Base-by-base conservation (phyloP, 2,888 invertebrate species). In the Heteromyza rotundicornis region DNA sequence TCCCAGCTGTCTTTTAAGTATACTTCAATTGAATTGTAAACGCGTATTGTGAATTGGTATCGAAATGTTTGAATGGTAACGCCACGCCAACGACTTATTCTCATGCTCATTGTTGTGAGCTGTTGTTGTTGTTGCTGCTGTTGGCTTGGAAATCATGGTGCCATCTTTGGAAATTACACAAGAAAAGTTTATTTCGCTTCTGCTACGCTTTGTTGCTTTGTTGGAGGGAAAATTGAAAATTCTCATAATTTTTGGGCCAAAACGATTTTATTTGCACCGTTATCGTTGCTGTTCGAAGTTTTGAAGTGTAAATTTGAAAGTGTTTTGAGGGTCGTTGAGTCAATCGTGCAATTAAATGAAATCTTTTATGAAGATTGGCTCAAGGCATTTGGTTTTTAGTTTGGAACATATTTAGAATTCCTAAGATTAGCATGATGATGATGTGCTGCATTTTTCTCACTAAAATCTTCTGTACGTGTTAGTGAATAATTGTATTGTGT, bases 221-320 rank as follows among this genome's bases (percentile, higher is more conserved):
- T 50, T 17, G n/a, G 22, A 62, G 67, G 59, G 50, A 63, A 77
- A 77, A 76, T 78, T 78, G 75, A 76, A 76, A 77, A 78, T 75
- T 67, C 73, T 75, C 75, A 76, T 78, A 77, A 76, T 78, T 76
- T 76, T 76, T 74, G n/a, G 73, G 68, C 70, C 71, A 74, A 75
- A 75, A 75, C 71, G 75, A 75, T 78, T 78, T 77, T 74, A 77
- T 75, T 75, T 72, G 77, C 66, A 66, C 66, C 67, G 61, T 64
- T 65, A 64, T 59, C 62, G 64, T 7, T 3, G 3, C 40, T 40
- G 3, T 40, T 47, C 2, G 20, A 19, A 19, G 19, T 20, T 47
- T 20, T 47, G 2, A 47, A 2, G 17, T 47, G 47, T 47, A 47
- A 47, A 47, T 47, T 17, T 19, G 3, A 47, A 47, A 47, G 47